Conservation (phyloP, 2,888 invertebrate species). For the Conistra vaccinii region DNA sequence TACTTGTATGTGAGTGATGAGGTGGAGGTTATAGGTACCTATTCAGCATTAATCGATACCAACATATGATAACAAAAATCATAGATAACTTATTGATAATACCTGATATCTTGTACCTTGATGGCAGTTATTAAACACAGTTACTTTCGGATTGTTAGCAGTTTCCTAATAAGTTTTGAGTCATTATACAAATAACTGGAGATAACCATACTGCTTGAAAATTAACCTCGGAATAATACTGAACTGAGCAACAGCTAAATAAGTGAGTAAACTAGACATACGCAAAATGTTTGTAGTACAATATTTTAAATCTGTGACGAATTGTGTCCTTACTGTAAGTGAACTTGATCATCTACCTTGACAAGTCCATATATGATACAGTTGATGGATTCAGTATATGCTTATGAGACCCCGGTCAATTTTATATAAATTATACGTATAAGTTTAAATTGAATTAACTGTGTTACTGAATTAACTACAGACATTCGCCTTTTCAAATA, state of each 20-base stretch:
- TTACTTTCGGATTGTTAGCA: neutral
- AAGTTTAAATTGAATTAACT: too few species aligned
- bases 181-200: neutral
- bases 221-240: neutral
- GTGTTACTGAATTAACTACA: too few species aligned
- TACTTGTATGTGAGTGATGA: constrained; percentile 15
- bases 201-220: neutral
- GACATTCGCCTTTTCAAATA: neutral
- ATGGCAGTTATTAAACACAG: constrained; percentile 21
- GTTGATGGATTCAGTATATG: neutral
- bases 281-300: neutral
- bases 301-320: neutral
- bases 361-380: constrained; percentile 16
- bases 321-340: constrained; percentile 1
- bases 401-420: too few species aligned
- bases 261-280: constrained; percentile 35
- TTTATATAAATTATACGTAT: too few species aligned
- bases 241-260: neutral
- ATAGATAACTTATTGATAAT: constrained; percentile 45
- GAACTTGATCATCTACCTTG: constrained; percentile 33
- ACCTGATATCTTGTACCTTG: constrained; percentile 17
- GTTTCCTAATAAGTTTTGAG: neutral
- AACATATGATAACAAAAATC: constrained; percentile 24
- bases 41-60: constrained; percentile 33
- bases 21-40: constrained; percentile 30